Percentiles rank a stretch among this genome's conserved stretches.
phyloP scores from a whole-genome alignment of 2,113 vertebrate genomes.

The Caloenas nicobarica region DNA sequence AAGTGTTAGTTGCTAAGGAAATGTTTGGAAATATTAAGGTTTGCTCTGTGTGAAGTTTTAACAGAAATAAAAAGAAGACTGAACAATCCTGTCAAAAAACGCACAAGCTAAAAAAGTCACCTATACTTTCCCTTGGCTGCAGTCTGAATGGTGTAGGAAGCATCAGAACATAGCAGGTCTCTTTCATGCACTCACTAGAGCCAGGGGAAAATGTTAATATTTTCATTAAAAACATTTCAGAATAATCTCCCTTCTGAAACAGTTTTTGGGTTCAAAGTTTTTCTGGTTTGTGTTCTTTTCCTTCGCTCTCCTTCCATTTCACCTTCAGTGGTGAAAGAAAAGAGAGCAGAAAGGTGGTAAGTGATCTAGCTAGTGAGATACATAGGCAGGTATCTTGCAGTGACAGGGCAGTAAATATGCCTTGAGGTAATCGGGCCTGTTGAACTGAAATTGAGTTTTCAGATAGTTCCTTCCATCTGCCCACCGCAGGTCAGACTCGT shows the following conservation, averaged over 20 bases:
- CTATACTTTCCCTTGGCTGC: background rate
- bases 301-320: background rate
- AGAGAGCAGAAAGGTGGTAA: background rate
- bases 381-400: background rate
- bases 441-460: background rate
- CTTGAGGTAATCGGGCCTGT: background rate
- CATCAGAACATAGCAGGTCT: constrained; percentile 8
- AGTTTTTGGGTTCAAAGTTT: background rate
- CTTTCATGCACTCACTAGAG: background rate
- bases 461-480: background rate
- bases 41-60: background rate
- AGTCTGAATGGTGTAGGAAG: background rate
- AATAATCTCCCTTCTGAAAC: background rate
- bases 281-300: background rate
- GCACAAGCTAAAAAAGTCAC: background rate
- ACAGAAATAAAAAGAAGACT: background rate
- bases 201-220: constrained; percentile 6
- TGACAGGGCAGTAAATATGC: background rate
- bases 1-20: constrained; percentile 21
- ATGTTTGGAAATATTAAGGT: background rate
- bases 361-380: background rate
- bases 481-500: rapidly evolving
- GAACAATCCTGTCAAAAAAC: background rate
- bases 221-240: constrained; percentile 39
- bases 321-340: background rate